Percentiles rank a stretch among this genome's conserved stretches.
Conservation (phyloP, 2,113 vertebrate genomes). For the Centropristis striata region DNA sequence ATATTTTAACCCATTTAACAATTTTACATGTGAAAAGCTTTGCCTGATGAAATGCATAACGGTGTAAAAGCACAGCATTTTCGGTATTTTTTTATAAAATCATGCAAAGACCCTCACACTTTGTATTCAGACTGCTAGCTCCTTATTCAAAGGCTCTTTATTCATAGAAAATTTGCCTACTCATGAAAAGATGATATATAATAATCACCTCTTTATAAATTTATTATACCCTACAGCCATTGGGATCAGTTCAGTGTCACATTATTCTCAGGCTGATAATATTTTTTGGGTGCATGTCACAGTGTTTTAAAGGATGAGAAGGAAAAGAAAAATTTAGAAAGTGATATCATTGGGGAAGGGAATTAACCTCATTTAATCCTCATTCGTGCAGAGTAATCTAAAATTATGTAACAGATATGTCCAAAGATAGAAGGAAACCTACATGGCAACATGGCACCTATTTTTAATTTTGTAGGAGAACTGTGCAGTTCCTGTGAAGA, state of each 20-base stretch:
- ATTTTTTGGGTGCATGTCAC: conserved; percentile 36
- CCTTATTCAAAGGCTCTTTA: conserved; percentile 9
- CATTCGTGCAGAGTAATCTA: conserved; percentile 45
- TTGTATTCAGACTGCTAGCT: not conserved
- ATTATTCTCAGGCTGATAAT: conserved; percentile 34
- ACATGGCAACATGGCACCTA: conserved; percentile 25
- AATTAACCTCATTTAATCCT: conserved; percentile 54
- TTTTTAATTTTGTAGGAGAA: not conserved
- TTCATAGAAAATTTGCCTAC: not conserved
- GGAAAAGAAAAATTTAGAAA: conserved; percentile 35
- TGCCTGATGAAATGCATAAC: not conserved
- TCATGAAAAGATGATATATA: conserved; percentile 12
- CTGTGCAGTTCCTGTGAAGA: not conserved
- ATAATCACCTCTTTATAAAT: conserved; percentile 32
- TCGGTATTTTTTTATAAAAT: conserved; percentile 1
- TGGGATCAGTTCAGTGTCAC: conserved; percentile 5
- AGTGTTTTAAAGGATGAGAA: conserved; percentile 21
- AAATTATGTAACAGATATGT: conserved; percentile 47
- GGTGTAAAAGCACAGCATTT: not conserved
- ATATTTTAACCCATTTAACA: conserved; percentile 33
- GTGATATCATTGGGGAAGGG: conserved; percentile 19
- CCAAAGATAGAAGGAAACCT: conserved; percentile 43
- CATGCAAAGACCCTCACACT: conserved; percentile 3
- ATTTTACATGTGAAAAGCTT: conserved; percentile 7
- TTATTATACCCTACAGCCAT: conserved; percentile 21